Conservation (phyloP, 2,113 vertebrate genomes). For the Morone saxatilis region DNA sequence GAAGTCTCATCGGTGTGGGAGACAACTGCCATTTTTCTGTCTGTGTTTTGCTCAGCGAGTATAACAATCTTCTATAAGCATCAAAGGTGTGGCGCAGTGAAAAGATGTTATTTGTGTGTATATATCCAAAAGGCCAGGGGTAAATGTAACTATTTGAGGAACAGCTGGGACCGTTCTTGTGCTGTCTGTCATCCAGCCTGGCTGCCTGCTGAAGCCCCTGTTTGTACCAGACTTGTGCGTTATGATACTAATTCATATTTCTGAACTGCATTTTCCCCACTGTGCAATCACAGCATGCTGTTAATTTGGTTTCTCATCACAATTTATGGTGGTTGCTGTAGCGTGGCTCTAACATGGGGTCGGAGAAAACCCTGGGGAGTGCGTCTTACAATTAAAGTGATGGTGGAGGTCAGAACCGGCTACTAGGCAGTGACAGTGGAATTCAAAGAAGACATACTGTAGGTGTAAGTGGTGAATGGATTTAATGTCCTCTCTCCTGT, state of each 20-base stretch:
- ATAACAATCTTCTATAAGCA: constrained; percentile 38
- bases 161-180: constrained; percentile 74
- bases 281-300: constrained; percentile 74
- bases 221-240: constrained; percentile 64
- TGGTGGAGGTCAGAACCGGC: constrained; percentile 58
- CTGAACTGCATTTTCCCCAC: constrained; percentile 68
- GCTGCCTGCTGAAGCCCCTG: constrained; percentile 65
- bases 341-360: constrained; percentile 52
- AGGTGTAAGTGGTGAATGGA: constrained; percentile 52
- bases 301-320: constrained; percentile 81
- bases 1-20: constrained; percentile 38
- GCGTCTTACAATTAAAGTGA: constrained; percentile 66
- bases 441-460: constrained; percentile 55
- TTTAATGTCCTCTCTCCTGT: constrained; percentile 36
- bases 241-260: constrained; percentile 78
- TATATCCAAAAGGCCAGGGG: constrained; percentile 55
- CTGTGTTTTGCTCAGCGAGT: constrained; percentile 36
- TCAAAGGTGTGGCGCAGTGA: constrained; percentile 25
- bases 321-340: constrained; percentile 68
- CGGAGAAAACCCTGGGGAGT: constrained; percentile 60
- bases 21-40: constrained; percentile 32
- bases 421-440: constrained; percentile 44
- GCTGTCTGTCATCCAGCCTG: constrained; percentile 55
- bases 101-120: constrained; percentile 30
- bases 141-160: constrained; percentile 70